Conservation (phyloP, 1,140 invertebrate genomes). For the Hycleus phaleratus region DNA sequence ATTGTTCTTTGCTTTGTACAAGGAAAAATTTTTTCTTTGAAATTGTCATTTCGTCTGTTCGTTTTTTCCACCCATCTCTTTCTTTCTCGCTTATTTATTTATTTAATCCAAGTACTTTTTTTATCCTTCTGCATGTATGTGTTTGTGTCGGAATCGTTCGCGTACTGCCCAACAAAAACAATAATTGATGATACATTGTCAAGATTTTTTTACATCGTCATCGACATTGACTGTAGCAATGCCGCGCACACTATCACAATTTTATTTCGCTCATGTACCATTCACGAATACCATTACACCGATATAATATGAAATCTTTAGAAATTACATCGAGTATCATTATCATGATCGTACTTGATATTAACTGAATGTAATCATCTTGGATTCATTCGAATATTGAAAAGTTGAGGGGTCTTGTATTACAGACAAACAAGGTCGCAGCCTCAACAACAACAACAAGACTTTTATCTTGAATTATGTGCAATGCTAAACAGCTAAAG, state of each 20-base stretch:
- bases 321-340: not conserved
- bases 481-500: slow-evolving; percentile 23
- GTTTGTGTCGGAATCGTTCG: no score
- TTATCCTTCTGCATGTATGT: no score
- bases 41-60: no score
- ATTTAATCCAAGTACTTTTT: no score
- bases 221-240: not conserved
- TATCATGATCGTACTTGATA: not conserved
- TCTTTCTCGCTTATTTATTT: no score
- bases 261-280: not conserved
- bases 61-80: no score
- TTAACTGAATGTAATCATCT: no score
- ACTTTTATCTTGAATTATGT: slow-evolving; percentile 24
- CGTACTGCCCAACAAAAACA: not conserved
- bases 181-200: slow-evolving; percentile 8
- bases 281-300: not conserved
- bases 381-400: not conserved
- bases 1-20: no score
- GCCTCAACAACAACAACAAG: not conserved
- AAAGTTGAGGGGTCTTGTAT: not conserved
- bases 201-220: slow-evolving; percentile 1
- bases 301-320: not conserved
- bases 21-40: no score
- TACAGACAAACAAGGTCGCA: slow-evolving; percentile 26
- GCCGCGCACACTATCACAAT: not conserved